A percentile compares a stretch with the other conserved stretches of the same genome.
Evolutionary conservation across 2,888 invertebrate genomes (phyloP).

Genomic region (Nomada lathburiana): DNA sequence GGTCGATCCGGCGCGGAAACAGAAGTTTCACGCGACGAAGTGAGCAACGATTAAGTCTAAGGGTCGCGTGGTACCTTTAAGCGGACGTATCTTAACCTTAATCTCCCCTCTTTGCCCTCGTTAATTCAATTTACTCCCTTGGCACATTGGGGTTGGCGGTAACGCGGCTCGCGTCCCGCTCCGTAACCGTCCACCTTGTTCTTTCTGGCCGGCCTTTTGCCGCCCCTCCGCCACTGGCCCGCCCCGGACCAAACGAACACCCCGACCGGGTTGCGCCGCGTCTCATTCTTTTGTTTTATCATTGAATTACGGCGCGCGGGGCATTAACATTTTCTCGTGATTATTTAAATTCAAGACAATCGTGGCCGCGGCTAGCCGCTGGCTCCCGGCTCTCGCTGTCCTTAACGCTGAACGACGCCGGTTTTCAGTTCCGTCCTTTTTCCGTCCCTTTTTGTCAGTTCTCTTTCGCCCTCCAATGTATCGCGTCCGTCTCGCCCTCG

Average conservation of each 20-base stretch:
- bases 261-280: slow-evolving; percentile 42
- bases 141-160: slow-evolving; percentile 19
- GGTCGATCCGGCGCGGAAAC: slow-evolving; percentile 26
- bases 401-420: slow-evolving; percentile 62
- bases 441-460: not conserved
- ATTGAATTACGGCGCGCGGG: slow-evolving; percentile 77
- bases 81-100: slow-evolving; percentile 67
- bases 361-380: slow-evolving; percentile 67
- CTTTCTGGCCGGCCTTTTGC: slow-evolving; percentile 23
- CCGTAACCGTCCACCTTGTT: slow-evolving; percentile 53
- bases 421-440: slow-evolving; percentile 5
- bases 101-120: slow-evolving; percentile 70
- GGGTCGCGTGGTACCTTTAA: slow-evolving; percentile 37
- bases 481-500: not conserved
- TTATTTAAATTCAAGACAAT: slow-evolving; percentile 83
- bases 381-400: slow-evolving; percentile 16
- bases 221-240: not conserved
- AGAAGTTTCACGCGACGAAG: slow-evolving; percentile 16
- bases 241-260: slow-evolving; percentile 27
- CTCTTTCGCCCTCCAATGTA: not conserved
- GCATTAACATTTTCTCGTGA: slow-evolving; percentile 81
- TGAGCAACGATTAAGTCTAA: not conserved
- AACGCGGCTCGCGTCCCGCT: slow-evolving; percentile 63
- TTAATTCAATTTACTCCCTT: slow-evolving; percentile 79
- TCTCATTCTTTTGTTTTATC: slow-evolving; percentile 78